These are phyloP conservation scores for Hypanus sabinus DNA, from an alignment of 2,113 vertebrate genomes.

Conservation along the genomic window DNA sequence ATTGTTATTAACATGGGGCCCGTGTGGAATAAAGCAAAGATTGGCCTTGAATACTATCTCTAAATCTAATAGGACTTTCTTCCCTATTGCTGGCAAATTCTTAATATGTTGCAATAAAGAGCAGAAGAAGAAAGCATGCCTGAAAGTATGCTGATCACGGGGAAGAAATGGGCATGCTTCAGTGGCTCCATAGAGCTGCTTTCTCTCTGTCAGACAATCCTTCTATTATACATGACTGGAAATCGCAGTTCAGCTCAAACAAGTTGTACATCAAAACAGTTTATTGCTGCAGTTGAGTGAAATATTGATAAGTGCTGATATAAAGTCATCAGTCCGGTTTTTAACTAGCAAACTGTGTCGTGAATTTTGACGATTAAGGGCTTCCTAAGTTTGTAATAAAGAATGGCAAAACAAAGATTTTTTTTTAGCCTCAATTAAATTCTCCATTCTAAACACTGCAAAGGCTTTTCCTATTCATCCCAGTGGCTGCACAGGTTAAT, in stretches of 20 bases:
- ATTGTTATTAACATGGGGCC: neutral
- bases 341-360: neutral
- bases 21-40: neutral
- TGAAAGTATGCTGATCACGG: constrained; percentile 17
- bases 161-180: neutral
- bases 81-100: neutral
- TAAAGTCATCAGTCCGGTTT: neutral
- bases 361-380: constrained; percentile 4
- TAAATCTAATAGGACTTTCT: neutral
- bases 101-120: neutral
- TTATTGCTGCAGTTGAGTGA: neutral
- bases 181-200: neutral
- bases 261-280: neutral
- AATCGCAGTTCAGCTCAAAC: neutral
- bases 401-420: neutral
- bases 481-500: neutral
- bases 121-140: constrained; percentile 1
- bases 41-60: neutral
- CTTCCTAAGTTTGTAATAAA: neutral
- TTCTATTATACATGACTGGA: neutral
- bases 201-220: neutral
- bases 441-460: neutral
- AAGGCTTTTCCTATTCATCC: neutral
- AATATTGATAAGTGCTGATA: constrained; percentile 9
- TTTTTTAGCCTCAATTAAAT: neutral